Evolutionary conservation across 2,113 vertebrate species (phyloP).

Genomic region (Ammodytes marinus): DNA sequence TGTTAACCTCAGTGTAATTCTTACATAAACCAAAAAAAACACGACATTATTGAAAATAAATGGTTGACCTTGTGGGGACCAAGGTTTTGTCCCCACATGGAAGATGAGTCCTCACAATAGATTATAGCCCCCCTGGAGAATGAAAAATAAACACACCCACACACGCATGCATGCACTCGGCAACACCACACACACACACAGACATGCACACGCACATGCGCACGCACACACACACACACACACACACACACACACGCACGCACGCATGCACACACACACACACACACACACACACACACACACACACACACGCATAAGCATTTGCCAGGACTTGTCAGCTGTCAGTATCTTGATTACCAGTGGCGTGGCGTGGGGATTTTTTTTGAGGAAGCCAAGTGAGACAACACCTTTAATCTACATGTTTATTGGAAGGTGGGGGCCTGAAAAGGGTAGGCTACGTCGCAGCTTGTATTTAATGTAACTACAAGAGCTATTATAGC

Average conservation of each 20-base stretch:
- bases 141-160: slow-evolving; percentile 16
- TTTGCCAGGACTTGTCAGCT: slow-evolving; percentile 6
- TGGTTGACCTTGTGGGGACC: neutral
- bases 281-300: slow-evolving; percentile 5
- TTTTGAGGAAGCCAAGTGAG: too few species aligned
- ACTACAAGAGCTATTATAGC: too few species aligned
- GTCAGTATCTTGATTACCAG: too few species aligned
- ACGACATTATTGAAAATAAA: neutral
- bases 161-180: too few species aligned
- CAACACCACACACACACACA: neutral
- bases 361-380: too few species aligned
- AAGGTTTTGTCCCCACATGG: neutral
- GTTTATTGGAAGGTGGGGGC: too few species aligned
- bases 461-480: too few species aligned
- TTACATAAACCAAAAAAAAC: neutral
- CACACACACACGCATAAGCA: slow-evolving; percentile 15
- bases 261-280: neutral
- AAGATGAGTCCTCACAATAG: neutral
- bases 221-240: neutral
- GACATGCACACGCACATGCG: neutral
- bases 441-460: too few species aligned
- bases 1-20: neutral
- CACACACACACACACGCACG: neutral
- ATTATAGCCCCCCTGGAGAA: neutral
- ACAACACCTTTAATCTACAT: too few species aligned